Evolutionary conservation across 2,797 vertebrate species (phyloP).

Genomic region (Hemitrygon akajei): DNA sequence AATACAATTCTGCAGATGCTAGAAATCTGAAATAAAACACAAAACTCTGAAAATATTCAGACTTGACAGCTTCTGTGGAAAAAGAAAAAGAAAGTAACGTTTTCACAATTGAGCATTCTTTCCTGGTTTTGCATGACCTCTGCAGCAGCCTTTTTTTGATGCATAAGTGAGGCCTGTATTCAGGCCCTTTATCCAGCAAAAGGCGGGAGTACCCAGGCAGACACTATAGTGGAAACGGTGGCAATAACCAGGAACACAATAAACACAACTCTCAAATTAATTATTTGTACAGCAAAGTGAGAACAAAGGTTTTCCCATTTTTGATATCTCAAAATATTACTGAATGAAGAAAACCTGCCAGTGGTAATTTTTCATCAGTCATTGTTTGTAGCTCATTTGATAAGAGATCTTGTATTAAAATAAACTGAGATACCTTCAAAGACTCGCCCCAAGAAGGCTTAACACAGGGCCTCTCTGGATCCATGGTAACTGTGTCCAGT

Average conservation of each 20-base stretch:
- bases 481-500: conserved; percentile 61
- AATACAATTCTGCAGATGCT: not conserved
- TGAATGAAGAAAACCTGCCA: not conserved
- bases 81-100: no score
- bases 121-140: not conserved
- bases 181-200: not conserved
- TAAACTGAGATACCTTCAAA: conserved; percentile 54
- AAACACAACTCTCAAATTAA: not conserved
- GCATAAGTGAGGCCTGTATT: no score
- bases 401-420: not conserved
- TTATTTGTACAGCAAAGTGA: not conserved
- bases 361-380: not conserved
- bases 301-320: not conserved
- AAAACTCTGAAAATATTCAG: not conserved
- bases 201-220: not conserved
- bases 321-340: not conserved
- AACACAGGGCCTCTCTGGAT: conserved; percentile 61
- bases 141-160: not conserved
- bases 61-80: no score
- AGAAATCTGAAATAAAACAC: not conserved
- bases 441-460: conserved; percentile 63
- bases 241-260: not conserved
- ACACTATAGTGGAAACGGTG: not conserved
- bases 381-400: not conserved
- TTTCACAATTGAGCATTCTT: no score